Conservation (phyloP, 2,888 invertebrate genomes). For the Palloptera scutellata region DNA sequence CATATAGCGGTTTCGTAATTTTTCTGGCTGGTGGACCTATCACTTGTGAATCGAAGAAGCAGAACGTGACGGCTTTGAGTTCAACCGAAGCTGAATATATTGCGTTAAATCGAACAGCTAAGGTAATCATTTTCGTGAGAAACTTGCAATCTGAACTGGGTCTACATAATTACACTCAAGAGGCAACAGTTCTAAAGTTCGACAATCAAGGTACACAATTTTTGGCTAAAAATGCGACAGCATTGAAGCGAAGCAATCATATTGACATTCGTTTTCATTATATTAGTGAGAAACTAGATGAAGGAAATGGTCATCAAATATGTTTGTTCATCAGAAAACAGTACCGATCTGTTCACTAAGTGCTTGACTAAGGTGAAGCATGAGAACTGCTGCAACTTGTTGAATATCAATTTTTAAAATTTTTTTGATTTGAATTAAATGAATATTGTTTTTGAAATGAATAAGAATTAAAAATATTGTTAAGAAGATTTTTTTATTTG, state of each 20-base stretch:
- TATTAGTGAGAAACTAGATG: slow-evolving; percentile 24
- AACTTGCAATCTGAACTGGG: slow-evolving; percentile 33
- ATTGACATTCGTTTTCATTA: slow-evolving; percentile 36
- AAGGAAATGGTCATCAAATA: slow-evolving; percentile 36
- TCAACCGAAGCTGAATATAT: slow-evolving; percentile 42
- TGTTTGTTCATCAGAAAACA: slow-evolving; percentile 23
- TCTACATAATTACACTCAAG: slow-evolving; percentile 17
- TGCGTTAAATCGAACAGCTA: slow-evolving; percentile 34
- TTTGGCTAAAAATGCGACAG: slow-evolving; percentile 33
- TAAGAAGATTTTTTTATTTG: no score
- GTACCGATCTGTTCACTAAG: slow-evolving; percentile 5
- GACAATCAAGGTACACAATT: slow-evolving; percentile 33
- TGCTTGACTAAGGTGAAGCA: no score
- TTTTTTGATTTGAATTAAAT: no score
- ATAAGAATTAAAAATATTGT: slow-evolving; percentile 27
- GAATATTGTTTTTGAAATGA: slow-evolving; percentile 26
- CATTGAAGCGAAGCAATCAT: slow-evolving; percentile 38
- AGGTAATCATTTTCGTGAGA: slow-evolving; percentile 33
- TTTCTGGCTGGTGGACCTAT: slow-evolving; percentile 28
- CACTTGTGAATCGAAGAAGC: slow-evolving; percentile 39
- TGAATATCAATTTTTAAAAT: no score
- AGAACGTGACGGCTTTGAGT: slow-evolving; percentile 30
- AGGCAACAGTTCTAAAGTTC: slow-evolving; percentile 15
- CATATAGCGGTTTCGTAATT: slow-evolving; percentile 33
- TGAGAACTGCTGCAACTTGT: no score